Evolutionary conservation across 2,113 vertebrate genomes (phyloP).

Genomic region (Pundamilia nyererei): DNA sequence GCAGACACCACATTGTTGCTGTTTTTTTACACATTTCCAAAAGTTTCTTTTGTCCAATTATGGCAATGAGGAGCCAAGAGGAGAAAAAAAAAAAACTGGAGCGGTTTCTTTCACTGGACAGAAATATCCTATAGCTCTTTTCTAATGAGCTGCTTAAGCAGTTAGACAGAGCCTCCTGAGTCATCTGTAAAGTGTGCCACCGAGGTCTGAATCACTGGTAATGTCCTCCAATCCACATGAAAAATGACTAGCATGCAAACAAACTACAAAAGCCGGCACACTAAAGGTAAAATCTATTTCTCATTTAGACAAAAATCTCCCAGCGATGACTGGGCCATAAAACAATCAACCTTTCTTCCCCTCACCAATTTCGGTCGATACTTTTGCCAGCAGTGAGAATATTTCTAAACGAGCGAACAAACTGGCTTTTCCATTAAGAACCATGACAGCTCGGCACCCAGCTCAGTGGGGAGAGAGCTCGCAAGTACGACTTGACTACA

Average conservation of each 20-base stretch:
- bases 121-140: background rate
- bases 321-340: background rate
- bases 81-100: background rate
- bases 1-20: background rate
- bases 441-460: background rate
- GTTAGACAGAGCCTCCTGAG: conserved; percentile 13
- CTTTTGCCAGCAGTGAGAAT: background rate
- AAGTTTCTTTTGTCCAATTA: conserved; percentile 2
- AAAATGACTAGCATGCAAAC: conserved; percentile 26
- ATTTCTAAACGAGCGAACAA: background rate
- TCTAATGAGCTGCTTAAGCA: conserved; percentile 47
- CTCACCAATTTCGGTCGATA: conserved; percentile 1
- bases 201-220: background rate
- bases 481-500: background rate
- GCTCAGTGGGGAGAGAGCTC: background rate
- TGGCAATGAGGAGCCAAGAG: background rate
- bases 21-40: background rate
- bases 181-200: conserved; percentile 19
- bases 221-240: conserved; percentile 7
- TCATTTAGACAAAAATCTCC: conserved; percentile 34
- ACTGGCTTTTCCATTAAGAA: conserved; percentile 5
- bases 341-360: conserved; percentile 11
- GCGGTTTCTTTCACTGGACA: background rate
- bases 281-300: conserved; percentile 27
- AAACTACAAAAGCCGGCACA: conserved; percentile 11